Conservation (phyloP, 2,888 invertebrate species). For the Oscheius sp. region DNA sequence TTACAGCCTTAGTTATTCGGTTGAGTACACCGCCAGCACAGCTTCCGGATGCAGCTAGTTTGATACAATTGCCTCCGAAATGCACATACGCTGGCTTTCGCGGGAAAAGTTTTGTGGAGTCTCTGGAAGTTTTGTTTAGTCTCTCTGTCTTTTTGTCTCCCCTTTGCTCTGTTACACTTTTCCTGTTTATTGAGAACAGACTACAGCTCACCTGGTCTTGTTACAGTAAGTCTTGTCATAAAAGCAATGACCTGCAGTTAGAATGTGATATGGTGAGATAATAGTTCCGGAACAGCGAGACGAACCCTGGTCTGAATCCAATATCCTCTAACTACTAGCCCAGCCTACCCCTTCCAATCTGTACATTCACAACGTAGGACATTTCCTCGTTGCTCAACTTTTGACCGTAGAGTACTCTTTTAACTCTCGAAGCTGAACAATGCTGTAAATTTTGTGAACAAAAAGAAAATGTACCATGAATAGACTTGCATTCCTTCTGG, state of each 20-base stretch:
- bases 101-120: slow-evolving; percentile 11
- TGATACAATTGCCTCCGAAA: slow-evolving; percentile 26
- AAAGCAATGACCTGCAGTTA: slow-evolving; percentile 33
- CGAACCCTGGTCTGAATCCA: slow-evolving; percentile 1
- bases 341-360: slow-evolving; percentile 16
- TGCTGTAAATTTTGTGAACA: neutral
- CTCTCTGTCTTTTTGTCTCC: neutral
- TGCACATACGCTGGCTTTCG: slow-evolving; percentile 7
- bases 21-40: slow-evolving; percentile 25
- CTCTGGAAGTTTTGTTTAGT: neutral
- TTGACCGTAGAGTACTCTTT: slow-evolving; percentile 14
- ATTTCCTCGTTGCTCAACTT: slow-evolving; percentile 4
- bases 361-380: slow-evolving; percentile 12
- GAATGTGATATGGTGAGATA: slow-evolving; percentile 19
- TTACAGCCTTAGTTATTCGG: slow-evolving; percentile 13
- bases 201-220: slow-evolving; percentile 11
- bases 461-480: neutral
- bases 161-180: neutral
- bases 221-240: slow-evolving; percentile 14
- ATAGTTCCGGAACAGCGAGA: slow-evolving; percentile 28
- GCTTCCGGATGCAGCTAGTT: slow-evolving; percentile 10
- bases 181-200: no score
- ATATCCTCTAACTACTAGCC: neutral
- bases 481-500: neutral
- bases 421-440: neutral